Evolutionary conservation across 2,888 invertebrate genomes (phyloP).

Genomic region (Drosophila neonasuta): DNA sequence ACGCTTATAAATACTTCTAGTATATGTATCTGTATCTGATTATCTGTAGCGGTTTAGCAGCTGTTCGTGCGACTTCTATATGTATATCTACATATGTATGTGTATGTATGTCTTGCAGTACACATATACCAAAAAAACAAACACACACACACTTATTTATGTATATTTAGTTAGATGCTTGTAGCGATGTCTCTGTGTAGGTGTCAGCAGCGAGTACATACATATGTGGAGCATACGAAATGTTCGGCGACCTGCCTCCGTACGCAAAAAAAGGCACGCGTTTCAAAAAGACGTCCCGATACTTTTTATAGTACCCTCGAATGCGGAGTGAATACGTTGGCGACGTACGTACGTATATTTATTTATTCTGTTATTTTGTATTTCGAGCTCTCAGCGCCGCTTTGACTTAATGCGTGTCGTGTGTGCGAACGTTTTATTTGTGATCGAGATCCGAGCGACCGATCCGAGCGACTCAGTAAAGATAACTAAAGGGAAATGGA

Average conservation of each 20-base stretch:
- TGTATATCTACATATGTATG: constrained; percentile 24
- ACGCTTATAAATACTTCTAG: constrained; percentile 72
- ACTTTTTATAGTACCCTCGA: constrained; percentile 21
- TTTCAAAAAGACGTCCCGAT: constrained; percentile 35
- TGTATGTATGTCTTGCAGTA: constrained; percentile 12
- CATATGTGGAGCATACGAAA: constrained; percentile 46
- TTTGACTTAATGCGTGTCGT: constrained; percentile 7
- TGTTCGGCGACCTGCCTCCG: constrained; percentile 49
- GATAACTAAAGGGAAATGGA: constrained; percentile 81
- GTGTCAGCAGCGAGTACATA: constrained; percentile 1
- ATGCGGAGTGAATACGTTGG: constrained; percentile 3
- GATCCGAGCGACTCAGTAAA: constrained; percentile 80
- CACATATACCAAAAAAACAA: constrained; percentile 6
- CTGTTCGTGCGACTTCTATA: constrained; percentile 43
- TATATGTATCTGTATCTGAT: constrained; percentile 72
- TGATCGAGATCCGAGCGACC: constrained; percentile 63
- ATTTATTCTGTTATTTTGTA: constrained; percentile 29
- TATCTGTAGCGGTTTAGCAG: constrained; percentile 66
- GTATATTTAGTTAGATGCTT: constrained; percentile 18
- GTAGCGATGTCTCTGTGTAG: neutral
- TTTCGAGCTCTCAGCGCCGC: constrained; percentile 30
- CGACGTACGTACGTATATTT: constrained; percentile 4
- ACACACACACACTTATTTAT: constrained; percentile 2
- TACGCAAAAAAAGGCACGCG: constrained; percentile 48
- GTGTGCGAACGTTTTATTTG: constrained; percentile 15